Evolutionary conservation across 2,888 invertebrate genomes (phyloP).

Genomic region (Sminthurinus aureus): DNA sequence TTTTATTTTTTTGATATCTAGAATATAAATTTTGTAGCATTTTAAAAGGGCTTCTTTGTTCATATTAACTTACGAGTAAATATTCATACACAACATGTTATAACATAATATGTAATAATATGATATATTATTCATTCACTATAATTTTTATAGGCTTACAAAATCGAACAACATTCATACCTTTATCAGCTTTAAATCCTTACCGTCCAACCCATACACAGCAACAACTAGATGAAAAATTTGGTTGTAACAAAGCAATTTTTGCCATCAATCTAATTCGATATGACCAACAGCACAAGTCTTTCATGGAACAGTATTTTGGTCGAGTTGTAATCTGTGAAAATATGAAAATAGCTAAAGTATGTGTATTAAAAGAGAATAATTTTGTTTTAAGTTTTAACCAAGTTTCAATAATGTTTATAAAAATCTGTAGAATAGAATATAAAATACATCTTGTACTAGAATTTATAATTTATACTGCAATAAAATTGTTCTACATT

Average conservation of each 20-base stretch:
- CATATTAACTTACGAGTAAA: neutral
- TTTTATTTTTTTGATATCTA: neutral
- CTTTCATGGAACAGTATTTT: conserved; percentile 89
- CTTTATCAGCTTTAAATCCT: conserved; percentile 40
- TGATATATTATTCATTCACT: no score
- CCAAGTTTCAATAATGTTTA: no score
- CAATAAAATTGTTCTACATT: no score
- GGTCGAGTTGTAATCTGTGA: conserved; percentile 85
- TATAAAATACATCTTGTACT: no score
- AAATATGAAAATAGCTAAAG: conserved; percentile 80
- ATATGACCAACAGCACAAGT: conserved; percentile 71
- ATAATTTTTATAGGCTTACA: conserved; percentile 29
- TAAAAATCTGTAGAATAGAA: neutral
- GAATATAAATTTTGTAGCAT: neutral
- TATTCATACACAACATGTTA: neutral
- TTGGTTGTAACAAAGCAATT: conserved; percentile 81
- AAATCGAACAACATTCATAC: conserved; percentile 46
- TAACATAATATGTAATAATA: neutral
- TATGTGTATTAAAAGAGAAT: conserved; percentile 57
- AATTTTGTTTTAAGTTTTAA: neutral
- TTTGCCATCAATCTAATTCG: conserved; percentile 82
- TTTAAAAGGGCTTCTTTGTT: neutral
- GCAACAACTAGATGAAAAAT: conserved; percentile 63
- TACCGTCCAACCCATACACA: conserved; percentile 30
- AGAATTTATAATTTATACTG: no score